Evolutionary conservation across 64 coral and sea anemone genomes (phyloP).

Genomic region (Platygyra sinensis): DNA sequence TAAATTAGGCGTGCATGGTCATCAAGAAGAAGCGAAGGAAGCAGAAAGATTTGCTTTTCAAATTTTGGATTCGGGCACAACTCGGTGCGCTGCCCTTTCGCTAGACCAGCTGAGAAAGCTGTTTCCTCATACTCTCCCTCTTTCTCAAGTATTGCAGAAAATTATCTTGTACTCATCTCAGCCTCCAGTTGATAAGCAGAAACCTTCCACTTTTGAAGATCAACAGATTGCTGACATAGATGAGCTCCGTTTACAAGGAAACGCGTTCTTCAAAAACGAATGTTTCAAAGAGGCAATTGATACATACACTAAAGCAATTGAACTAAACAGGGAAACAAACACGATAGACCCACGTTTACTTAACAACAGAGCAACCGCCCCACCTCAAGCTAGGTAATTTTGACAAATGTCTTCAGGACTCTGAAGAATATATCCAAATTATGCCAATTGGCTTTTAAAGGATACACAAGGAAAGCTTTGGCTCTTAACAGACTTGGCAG

Average conservation of each 20-base stretch:
- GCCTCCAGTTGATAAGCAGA: background rate
- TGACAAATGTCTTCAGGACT: conserved; percentile 40
- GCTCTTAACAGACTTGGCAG: conserved; percentile 19
- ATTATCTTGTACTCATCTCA: conserved; percentile 2
- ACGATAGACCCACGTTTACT: conserved; percentile 21
- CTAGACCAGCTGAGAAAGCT: background rate
- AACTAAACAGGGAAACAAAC: background rate
- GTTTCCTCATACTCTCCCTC: background rate
- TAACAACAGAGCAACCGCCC: conserved; percentile 50
- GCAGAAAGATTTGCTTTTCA: background rate
- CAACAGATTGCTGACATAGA: background rate
- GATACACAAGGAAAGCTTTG: conserved; percentile 52
- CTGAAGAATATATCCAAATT: conserved; percentile 27
- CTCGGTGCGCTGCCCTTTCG: background rate
- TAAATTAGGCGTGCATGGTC: background rate
- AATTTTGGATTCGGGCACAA: background rate
- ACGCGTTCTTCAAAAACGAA: background rate
- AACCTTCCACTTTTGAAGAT: no score
- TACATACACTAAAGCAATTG: background rate
- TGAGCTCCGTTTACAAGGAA: background rate
- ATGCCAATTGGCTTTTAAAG: conserved; percentile 59
- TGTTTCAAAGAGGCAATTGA: conserved; percentile 1
- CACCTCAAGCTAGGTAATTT: conserved; percentile 50
- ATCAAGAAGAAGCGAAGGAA: conserved; percentile 15
- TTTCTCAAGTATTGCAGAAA: background rate